Percentiles rank a stretch among this genome's conserved stretches.
Conservation (phyloP, 2,888 invertebrate genomes). For the Yponomeuta sedellus region DNA sequence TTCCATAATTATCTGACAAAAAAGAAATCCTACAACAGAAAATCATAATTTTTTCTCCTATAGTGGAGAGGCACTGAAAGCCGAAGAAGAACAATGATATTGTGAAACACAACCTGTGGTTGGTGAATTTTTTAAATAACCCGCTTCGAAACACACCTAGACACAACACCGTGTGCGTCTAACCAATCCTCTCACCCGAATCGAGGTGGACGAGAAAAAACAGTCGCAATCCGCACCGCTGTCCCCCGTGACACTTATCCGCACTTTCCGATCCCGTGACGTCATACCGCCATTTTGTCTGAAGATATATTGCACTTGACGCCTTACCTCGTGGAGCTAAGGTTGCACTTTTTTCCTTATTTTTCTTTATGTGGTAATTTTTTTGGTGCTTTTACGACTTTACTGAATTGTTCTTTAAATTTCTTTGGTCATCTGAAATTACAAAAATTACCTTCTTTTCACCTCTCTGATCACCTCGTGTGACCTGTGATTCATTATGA, state of each 20-base stretch:
- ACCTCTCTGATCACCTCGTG: no score
- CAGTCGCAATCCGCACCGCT: constrained; percentile 25
- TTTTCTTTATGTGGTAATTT: no score
- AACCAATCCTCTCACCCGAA: constrained; percentile 23
- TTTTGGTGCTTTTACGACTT: no score
- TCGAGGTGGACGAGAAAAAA: constrained; percentile 52
- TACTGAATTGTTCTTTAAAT: no score
- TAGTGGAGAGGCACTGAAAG: no score
- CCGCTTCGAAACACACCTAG: neutral
- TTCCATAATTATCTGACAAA: no score
- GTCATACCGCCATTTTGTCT: constrained; percentile 26
- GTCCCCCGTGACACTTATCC: constrained; percentile 32
- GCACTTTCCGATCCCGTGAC: constrained; percentile 39
- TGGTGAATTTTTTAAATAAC: neutral
- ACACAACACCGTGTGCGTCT: constrained; percentile 38
- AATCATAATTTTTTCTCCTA: no score
- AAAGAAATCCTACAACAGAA: no score
- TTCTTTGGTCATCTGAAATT: no score
- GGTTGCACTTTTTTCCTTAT: neutral
- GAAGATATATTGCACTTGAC: neutral
- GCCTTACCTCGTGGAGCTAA: constrained; percentile 17
- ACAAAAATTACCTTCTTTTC: no score
- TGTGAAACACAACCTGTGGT: neutral
- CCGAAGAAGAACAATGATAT: no score
- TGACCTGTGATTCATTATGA: no score